A percentile compares a stretch with the other conserved stretches of the same genome.
These are phyloP conservation scores for Chloropsis cyanopogon DNA, from an alignment of 2,113 vertebrate genomes.

Conservation along the genomic window DNA sequence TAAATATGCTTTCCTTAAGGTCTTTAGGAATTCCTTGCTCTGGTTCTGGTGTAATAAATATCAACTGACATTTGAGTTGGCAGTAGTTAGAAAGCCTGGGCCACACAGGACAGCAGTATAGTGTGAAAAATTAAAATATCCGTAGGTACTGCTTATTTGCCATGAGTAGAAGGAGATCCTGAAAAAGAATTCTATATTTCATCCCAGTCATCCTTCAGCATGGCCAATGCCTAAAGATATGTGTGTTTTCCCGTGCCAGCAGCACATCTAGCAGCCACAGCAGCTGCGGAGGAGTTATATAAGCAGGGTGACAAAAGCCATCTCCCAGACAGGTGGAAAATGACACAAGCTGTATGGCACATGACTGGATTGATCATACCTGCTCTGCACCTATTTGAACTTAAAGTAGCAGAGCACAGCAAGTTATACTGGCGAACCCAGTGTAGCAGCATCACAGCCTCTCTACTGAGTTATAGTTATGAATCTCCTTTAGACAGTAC, in stretches of 20 bases:
- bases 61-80: background rate
- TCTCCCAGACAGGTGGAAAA: background rate
- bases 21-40: background rate
- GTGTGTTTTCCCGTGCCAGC: background rate
- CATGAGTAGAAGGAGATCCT: background rate
- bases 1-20: background rate
- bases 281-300: background rate
- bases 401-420: background rate
- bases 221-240: background rate
- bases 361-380: background rate
- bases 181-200: slow-evolving; percentile 38
- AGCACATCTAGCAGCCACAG: background rate
- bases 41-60: slow-evolving; percentile 17
- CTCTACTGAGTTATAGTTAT: background rate
- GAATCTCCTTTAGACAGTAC: background rate
- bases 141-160: background rate
- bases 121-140: slow-evolving; percentile 17
- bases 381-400: background rate
- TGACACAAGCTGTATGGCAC: background rate
- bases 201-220: background rate
- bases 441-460: background rate
- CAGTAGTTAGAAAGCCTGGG: background rate
- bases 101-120: background rate
- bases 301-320: background rate
- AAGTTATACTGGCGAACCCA: background rate